Evolutionary conservation across 2,888 invertebrate genomes (phyloP).

Genomic region (Coelinius sp.): DNA sequence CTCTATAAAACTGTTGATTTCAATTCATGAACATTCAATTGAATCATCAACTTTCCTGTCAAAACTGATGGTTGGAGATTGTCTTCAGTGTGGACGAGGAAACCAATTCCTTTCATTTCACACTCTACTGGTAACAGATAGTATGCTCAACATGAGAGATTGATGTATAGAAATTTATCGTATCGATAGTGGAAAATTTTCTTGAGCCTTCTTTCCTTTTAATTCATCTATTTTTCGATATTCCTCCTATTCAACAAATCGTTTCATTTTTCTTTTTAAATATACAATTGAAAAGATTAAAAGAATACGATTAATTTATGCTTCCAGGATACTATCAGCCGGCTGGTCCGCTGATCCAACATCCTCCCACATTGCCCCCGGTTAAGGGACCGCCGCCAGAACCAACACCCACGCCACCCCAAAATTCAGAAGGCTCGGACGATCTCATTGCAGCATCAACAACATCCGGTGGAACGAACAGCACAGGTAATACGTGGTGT

Average conservation of each 20-base stretch:
- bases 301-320: constrained; percentile 40
- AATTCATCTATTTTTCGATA: too few relatives aligned
- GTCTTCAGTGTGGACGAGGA: not conserved
- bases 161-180: not conserved
- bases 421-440: constrained; percentile 69
- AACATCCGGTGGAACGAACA: constrained; percentile 67
- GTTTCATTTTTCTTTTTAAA: too few relatives aligned
- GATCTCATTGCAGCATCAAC: constrained; percentile 66
- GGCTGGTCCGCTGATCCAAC: constrained; percentile 86
- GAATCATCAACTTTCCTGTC: too few relatives aligned
- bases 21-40: too few relatives aligned
- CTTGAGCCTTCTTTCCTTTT: too few relatives aligned
- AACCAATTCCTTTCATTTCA: not conserved
- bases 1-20: too few relatives aligned
- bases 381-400: constrained; percentile 68
- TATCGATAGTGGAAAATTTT: too few relatives aligned
- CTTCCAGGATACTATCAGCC: constrained; percentile 91
- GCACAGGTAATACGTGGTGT: constrained; percentile 56
- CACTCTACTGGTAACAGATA: not conserved
- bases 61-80: too few relatives aligned
- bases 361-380: constrained; percentile 70
- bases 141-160: not conserved
- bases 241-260: too few relatives aligned
- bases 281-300: not conserved
- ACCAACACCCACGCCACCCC: constrained; percentile 68